Base-by-base conservation (phyloP, 2,113 vertebrate species). In the Microcebus griseorufus region DNA sequence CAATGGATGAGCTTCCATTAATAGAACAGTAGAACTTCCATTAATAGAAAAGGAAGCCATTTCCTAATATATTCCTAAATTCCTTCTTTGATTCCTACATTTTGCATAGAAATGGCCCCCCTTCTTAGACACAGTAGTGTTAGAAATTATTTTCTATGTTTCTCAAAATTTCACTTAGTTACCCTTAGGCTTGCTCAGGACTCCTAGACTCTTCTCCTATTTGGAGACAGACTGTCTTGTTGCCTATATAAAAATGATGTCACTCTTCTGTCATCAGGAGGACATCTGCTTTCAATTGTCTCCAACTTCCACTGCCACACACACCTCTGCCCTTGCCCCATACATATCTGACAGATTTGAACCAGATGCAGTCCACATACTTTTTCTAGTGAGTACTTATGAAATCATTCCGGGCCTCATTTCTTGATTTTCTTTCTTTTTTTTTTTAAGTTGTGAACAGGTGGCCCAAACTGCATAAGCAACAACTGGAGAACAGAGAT, bases 371-470 rank as follows among this genome's bases (percentile, higher is more conserved):
- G 3, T 60, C 14, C 25, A 32, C 6, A 34, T 2, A 23, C 55
- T n/a, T n/a, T 67, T 83, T 64, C 78, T 94, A 88, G 48, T 72
- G 65, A 45, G 23, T 25, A 32, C 23, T 80, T 72, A 70, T 65
- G 60, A 92, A 94, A 81, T 85, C 76, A 42, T 65, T 75, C 42
- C 82, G 42, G 64, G 48, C 55, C 62, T 84, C 60, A 51, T 92
- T 82, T 95, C 51, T 91, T 90, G 10, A 55, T 45, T 93, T 72
- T 69, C 37, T 32, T 82, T 58, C 32, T 82, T 58, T n/a, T 67
- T 94, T 94, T 95, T 81, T 92, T 42, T 34, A 64, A 88, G 72
- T 76, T 93, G 86, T 64, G 84, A 96, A 92, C 97, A 98, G 97
- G 95, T 97, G 96, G 94, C 72, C 39, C 88, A 45, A 53, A 82